These are phyloP conservation scores for Grammomys dolichurus DNA, from an alignment of 2,113 vertebrate species.

Conservation along the genomic window DNA sequence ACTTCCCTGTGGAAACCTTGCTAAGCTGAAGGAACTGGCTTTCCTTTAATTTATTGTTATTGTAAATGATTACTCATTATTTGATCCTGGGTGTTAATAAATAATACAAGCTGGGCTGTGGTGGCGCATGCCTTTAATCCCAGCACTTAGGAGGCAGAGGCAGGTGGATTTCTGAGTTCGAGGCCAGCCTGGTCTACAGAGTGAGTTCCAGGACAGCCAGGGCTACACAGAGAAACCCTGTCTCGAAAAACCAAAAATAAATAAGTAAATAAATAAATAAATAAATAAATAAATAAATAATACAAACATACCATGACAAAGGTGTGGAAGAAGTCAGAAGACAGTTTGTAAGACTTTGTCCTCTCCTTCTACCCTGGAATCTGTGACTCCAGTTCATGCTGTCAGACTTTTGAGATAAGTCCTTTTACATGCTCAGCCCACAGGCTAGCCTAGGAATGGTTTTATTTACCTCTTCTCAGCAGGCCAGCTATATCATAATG, in stretches of 20 bases:
- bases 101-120: background rate
- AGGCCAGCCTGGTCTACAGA: too few relatives aligned
- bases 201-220: too few relatives aligned
- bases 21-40: accelerated
- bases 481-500: slow-evolving; percentile 73
- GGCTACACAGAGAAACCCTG: too few relatives aligned
- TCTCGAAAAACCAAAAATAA: too few relatives aligned
- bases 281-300: too few relatives aligned
- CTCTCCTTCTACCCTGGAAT: too few relatives aligned
- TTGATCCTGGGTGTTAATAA: background rate
- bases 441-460: too few relatives aligned
- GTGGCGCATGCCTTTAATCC: too few relatives aligned
- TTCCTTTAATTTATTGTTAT: background rate
- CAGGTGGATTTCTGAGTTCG: too few relatives aligned
- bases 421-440: background rate
- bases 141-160: too few relatives aligned
- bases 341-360: background rate
- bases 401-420: background rate
- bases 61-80: background rate
- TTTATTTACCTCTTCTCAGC: slow-evolving; percentile 48
- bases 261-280: too few relatives aligned
- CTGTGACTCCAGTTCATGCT: background rate
- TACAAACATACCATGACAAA: background rate
- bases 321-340: background rate
- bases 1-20: slow-evolving; percentile 47